These are phyloP conservation scores for Melanotus villosus DNA, from an alignment of 2,888 invertebrate genomes.

Conservation along the genomic window DNA sequence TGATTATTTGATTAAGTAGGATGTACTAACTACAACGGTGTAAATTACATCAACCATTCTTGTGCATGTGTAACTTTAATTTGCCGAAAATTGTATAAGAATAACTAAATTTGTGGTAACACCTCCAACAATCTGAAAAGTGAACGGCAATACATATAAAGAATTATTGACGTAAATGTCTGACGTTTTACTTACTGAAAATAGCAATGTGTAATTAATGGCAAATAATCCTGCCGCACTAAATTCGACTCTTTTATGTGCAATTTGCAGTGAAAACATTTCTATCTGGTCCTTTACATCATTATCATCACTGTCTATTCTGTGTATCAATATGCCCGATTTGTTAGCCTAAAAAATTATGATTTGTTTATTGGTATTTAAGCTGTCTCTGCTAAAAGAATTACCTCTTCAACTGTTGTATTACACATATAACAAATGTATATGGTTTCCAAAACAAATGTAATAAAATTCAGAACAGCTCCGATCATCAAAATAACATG, in stretches of 20 bases:
- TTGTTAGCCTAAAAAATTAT: conserved; percentile 55
- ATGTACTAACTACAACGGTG: no score
- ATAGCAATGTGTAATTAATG: conserved; percentile 59
- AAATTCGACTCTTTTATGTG: conserved; percentile 60
- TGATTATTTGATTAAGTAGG: no score
- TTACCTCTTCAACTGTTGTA: conserved; percentile 57
- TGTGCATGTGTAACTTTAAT: not conserved
- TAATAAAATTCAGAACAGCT: conserved; percentile 20
- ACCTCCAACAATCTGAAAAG: conserved; percentile 60
- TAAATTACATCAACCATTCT: no score
- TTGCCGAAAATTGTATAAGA: conserved; percentile 58
- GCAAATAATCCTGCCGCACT: conserved; percentile 62
- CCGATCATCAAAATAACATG: conserved; percentile 13
- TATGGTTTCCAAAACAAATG: conserved; percentile 53
- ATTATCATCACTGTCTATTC: conserved; percentile 59
- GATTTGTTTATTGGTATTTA: no score
- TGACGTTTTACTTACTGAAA: conserved; percentile 62
- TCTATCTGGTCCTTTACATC: conserved; percentile 61
- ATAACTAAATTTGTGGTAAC: conserved; percentile 62
- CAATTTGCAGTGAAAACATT: conserved; percentile 63
- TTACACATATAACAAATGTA: conserved; percentile 57
- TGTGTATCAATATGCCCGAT: conserved; percentile 59
- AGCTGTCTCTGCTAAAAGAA: no score
- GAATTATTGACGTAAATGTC: no score
- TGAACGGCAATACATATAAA: no score